Percentiles rank a stretch among this genome's conserved stretches.
Conservation (phyloP, 2,888 invertebrate species). For the Drosophila subquinaria region DNA sequence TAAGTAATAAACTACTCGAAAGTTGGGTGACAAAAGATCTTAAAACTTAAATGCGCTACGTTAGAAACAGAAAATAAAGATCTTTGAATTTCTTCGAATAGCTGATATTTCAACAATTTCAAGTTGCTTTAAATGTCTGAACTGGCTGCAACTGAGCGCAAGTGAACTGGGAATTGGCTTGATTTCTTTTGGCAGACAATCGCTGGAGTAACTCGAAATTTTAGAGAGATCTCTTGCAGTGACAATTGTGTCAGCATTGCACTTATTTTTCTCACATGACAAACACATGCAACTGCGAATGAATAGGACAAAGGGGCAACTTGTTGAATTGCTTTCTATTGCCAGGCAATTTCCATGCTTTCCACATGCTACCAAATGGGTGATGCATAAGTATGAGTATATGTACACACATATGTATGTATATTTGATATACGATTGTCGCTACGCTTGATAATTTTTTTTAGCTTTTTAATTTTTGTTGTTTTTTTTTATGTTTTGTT, state of each 20-base stretch:
- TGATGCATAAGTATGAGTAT: neutral
- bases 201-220: conserved; percentile 7
- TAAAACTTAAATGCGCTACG: neutral
- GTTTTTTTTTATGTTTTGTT: conserved; percentile 1
- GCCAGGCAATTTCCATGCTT: conserved; percentile 62
- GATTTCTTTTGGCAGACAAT: conserved; percentile 23
- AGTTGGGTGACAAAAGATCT: no score
- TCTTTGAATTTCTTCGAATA: neutral
- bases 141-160: neutral
- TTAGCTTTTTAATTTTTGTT: conserved; percentile 5
- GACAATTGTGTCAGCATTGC: conserved; percentile 74
- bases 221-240: conserved; percentile 22
- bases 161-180: conserved; percentile 22
- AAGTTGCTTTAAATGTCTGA: neutral
- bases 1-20: no score
- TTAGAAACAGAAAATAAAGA: neutral
- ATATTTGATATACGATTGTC: conserved; percentile 45
- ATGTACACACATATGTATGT: conserved; percentile 14
- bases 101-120: neutral
- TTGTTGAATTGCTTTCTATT: conserved; percentile 72
- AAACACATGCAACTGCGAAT: conserved; percentile 22
- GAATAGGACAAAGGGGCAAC: conserved; percentile 53
- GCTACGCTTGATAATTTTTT: conserved; percentile 67
- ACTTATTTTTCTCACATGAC: conserved; percentile 75
- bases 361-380: conserved; percentile 44